These are phyloP conservation scores for Oasisia sp. DNA, from an alignment of 2,888 invertebrate genomes.

Conservation along the genomic window DNA sequence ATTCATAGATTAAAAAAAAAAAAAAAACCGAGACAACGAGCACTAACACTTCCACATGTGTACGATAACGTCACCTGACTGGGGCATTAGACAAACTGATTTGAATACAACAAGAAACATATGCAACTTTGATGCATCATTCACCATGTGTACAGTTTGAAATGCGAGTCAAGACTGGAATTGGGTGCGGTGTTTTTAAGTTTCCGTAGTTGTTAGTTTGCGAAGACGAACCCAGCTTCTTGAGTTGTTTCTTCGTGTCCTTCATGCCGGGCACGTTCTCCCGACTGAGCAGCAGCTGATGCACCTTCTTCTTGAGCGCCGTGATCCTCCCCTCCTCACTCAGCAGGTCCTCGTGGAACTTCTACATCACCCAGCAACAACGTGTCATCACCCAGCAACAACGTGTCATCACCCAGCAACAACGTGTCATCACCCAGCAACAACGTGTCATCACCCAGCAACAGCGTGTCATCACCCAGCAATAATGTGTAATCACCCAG, in stretches of 20 bases:
- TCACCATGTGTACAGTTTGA: neutral
- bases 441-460: slow-evolving; percentile 29
- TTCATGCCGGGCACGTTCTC: slow-evolving; percentile 86
- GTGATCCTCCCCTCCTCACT: slow-evolving; percentile 80
- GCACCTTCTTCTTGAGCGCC: slow-evolving; percentile 87
- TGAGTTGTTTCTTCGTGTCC: slow-evolving; percentile 83
- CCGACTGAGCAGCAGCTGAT: slow-evolving; percentile 86
- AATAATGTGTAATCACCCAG: too few species aligned
- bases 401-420: slow-evolving; percentile 29
- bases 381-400: neutral
- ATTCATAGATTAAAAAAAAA: too few species aligned
- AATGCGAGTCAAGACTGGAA: neutral
- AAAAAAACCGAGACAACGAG: too few species aligned
- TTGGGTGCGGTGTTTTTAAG: neutral
- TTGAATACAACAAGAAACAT: too few species aligned
- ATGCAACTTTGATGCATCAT: neutral
- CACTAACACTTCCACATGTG: too few species aligned
- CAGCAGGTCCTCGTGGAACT: slow-evolving; percentile 58
- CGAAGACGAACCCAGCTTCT: slow-evolving; percentile 75
- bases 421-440: slow-evolving; percentile 29
- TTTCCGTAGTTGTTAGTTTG: neutral
- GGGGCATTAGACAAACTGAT: too few species aligned
- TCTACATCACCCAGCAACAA: slow-evolving; percentile 43
- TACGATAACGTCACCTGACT: too few species aligned
- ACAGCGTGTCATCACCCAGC: neutral